Conservation (phyloP, 2,888 invertebrate genomes). For the Ochropacha duplaris region DNA sequence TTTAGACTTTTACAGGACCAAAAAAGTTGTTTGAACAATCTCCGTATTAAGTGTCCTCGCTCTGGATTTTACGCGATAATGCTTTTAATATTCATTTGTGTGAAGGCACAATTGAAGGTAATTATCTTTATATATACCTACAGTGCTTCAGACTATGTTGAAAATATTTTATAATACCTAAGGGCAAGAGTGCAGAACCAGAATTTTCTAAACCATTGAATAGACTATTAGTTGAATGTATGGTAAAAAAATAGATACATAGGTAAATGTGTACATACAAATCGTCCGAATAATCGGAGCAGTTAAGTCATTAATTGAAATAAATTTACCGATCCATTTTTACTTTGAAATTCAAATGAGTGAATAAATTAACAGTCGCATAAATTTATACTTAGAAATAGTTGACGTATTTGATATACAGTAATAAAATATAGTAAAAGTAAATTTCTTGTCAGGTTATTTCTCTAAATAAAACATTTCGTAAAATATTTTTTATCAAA, state of each 20-base stretch:
- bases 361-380: background rate
- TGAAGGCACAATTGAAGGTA: background rate
- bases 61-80: background rate
- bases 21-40: background rate
- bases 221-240: no score
- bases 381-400: background rate
- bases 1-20: background rate
- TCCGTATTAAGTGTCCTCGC: background rate
- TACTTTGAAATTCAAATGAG: background rate
- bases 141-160: background rate
- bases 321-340: background rate
- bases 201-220: background rate
- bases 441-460: background rate
- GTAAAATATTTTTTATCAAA: conserved; percentile 23
- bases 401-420: no score
- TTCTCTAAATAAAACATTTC: conserved; percentile 8
- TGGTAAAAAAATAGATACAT: no score
- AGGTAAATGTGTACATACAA: background rate
- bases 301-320: background rate
- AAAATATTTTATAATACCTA: background rate
- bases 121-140: background rate
- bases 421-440: no score
- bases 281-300: background rate
- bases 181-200: background rate
- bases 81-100: background rate